Evolutionary conservation across 2,888 invertebrate species (phyloP), one percentile per base, ranked within the genome.

Genomic region (Ommatoiulus sabulosus): DNA sequence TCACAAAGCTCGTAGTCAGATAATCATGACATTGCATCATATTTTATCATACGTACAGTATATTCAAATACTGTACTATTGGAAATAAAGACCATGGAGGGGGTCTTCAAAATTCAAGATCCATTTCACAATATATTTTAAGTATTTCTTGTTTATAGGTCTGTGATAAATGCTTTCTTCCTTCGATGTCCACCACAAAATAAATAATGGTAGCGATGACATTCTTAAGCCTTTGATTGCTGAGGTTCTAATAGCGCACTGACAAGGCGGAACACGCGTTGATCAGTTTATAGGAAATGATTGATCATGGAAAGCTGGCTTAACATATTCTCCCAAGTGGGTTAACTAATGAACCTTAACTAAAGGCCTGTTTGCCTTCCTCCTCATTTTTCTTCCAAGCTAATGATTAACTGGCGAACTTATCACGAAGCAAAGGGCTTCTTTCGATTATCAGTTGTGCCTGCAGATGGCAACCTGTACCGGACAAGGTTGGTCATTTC

Each of bases 121-220:
- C 57, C 57, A 57, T 57, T 57, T 57, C 57, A 57, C n/a, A 57
- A 57, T 57, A 57, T n/a, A 57, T 57, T 57, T 57, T 17, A 57
- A 17, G 17, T n/a, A n/a, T n/a, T 12, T 57, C 57, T 57, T 57
- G 57, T n/a, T 17, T 57, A 57, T 57, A 57, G 57, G n/a, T 57
- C n/a, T 7, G 57, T n/a, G n/a, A 57, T 57, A 57, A 57, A 57
- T 57, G 57, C n/a, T 57, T 57, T 12, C n/a, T 57, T n/a, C n/a
- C 57, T 17, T 57, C 57, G 57, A 57, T 57, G 57, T n/a, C 57
- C 57, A 57, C 57, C 57, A n/a, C 57, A 57, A n/a, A 57, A 57
- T 57, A 57, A 57, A 57, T 57, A 57, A 57, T 57, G 57, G n/a
- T 57, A n/a, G 57, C n/a, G 57, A n/a, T 57, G 57, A 57, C 57